Conservation (phyloP, 1,140 invertebrate species). For the Cyphomyrmex costatus region DNA sequence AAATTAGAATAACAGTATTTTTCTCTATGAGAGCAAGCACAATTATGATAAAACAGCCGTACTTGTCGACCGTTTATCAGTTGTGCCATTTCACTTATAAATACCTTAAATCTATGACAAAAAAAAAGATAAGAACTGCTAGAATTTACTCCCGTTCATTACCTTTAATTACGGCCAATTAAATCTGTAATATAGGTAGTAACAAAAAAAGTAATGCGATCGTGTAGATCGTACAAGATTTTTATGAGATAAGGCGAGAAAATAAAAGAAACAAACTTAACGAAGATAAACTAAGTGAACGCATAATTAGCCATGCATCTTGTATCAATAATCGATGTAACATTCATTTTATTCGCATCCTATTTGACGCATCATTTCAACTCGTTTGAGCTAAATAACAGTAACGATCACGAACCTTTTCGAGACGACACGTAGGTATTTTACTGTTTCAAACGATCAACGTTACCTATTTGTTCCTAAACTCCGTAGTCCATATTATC, state of each 20-base stretch:
- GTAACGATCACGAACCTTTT: constrained; percentile 61
- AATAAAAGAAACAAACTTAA: constrained; percentile 35
- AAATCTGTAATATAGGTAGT: constrained; percentile 72
- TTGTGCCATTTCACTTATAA: constrained; percentile 28
- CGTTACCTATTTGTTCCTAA: constrained; percentile 53
- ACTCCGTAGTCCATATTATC: constrained; percentile 60
- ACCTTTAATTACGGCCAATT: constrained; percentile 63
- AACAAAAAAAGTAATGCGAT: constrained; percentile 70
- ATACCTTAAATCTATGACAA: constrained; percentile 37
- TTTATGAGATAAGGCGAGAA: constrained; percentile 49
- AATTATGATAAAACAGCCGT: constrained; percentile 42
- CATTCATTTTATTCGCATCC: constrained; percentile 59
- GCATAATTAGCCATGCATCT: constrained; percentile 54
- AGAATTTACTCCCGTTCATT: constrained; percentile 53
- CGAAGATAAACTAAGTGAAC: constrained; percentile 69
- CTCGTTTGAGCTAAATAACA: constrained; percentile 69
- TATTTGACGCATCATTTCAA: constrained; percentile 62
- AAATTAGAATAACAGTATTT: background rate
- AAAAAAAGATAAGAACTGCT: constrained; percentile 42
- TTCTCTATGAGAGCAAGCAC: background rate
- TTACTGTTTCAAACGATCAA: constrained; percentile 35
- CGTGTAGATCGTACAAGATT: constrained; percentile 60
- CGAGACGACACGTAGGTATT: constrained; percentile 52
- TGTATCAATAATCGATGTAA: constrained; percentile 47
- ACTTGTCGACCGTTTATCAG: constrained; percentile 36